Conservation (phyloP, 2,888 invertebrate species). For the Erannis defoliaria region DNA sequence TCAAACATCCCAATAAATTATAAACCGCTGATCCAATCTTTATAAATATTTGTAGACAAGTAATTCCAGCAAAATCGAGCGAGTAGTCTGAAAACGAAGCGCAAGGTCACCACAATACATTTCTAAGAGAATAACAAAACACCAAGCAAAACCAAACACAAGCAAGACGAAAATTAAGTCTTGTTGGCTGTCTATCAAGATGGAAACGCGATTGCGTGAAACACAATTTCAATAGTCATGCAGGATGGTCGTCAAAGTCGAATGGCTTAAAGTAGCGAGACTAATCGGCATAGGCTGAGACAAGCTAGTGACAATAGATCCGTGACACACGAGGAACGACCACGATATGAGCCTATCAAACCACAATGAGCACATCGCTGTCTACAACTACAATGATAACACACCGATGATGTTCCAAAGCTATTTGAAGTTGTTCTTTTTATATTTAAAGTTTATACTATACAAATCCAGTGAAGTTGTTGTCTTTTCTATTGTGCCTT, state of each 20-base stretch:
- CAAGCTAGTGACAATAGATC: constrained; percentile 18
- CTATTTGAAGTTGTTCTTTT: too few species aligned
- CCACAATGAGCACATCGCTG: constrained; percentile 12
- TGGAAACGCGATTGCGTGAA: background rate
- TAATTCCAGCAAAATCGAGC: background rate
- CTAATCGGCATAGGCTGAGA: constrained; percentile 19
- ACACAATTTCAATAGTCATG: background rate
- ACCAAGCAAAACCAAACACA: background rate
- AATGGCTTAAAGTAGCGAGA: constrained; percentile 14
- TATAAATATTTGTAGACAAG: too few species aligned
- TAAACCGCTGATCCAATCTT: too few species aligned
- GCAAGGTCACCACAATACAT: background rate
- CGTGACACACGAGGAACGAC: constrained; percentile 12
- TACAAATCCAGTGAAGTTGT: too few species aligned
- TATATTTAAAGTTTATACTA: too few species aligned
- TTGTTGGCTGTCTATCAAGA: background rate
- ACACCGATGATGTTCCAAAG: background rate
- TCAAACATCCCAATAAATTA: too few species aligned
- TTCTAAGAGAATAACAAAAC: background rate
- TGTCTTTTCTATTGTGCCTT: too few species aligned
- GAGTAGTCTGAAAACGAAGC: background rate
- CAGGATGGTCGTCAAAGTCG: background rate
- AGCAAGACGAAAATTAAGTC: background rate
- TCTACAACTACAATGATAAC: constrained; percentile 2
- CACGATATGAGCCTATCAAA: constrained; percentile 3